Percentiles rank a stretch among this genome's conserved stretches.
Evolutionary conservation across 2,113 vertebrate genomes (phyloP).

Genomic region (Hippocampus mohnikei): DNA sequence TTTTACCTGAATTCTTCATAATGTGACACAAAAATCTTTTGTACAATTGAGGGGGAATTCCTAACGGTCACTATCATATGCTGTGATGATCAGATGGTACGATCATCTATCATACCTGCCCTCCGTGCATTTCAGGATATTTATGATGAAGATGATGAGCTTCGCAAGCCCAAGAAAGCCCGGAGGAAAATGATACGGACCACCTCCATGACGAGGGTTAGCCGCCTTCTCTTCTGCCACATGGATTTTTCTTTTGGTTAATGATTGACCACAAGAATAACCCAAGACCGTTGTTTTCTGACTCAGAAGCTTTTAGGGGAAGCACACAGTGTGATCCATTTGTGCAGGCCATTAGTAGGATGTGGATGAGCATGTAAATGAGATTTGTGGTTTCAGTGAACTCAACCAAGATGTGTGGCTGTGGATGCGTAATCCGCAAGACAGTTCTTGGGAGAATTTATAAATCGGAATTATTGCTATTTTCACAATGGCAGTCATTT

Average conservation of each 20-base stretch:
- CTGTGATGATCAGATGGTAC: neutral
- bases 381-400: slow-evolving; percentile 46
- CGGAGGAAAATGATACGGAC: slow-evolving; percentile 75
- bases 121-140: slow-evolving; percentile 65
- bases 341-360: slow-evolving; percentile 53
- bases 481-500: slow-evolving; percentile 24
- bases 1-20: neutral
- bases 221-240: slow-evolving; percentile 14
- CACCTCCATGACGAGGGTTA: slow-evolving; percentile 77
- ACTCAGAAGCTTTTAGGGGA: slow-evolving; percentile 45
- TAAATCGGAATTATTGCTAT: slow-evolving; percentile 23
- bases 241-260: slow-evolving; percentile 20
- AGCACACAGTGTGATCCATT: slow-evolving; percentile 44
- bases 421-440: slow-evolving; percentile 59
- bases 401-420: slow-evolving; percentile 46
- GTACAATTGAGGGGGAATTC: neutral
- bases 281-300: slow-evolving; percentile 30
- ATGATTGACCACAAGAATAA: slow-evolving; percentile 47
- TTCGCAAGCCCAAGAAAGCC: slow-evolving; percentile 76
- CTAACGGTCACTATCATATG: neutral
- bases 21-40: too few species aligned
- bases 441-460: slow-evolving; percentile 38
- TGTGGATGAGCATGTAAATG: slow-evolving; percentile 54
- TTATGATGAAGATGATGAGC: slow-evolving; percentile 78
- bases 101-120: neutral